Evolutionary conservation across 2,113 vertebrate genomes (phyloP).

Genomic region (Beaufortia kweichowensis): DNA sequence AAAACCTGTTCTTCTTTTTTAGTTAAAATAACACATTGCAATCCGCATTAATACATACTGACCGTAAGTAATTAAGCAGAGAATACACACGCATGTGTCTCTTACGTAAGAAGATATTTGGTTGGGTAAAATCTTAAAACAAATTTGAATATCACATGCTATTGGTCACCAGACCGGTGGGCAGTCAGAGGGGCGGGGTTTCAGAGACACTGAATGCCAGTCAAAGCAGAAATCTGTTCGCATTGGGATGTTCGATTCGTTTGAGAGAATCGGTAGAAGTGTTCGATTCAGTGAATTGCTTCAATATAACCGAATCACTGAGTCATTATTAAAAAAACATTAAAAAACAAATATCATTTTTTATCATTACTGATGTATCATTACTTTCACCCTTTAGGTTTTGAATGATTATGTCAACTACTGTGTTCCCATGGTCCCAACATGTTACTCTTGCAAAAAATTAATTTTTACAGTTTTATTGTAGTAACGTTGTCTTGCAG

Average conservation of each 20-base stretch:
- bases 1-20: background rate
- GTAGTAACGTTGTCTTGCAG: too few relatives aligned
- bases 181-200: conserved; percentile 56
- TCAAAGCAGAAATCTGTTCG: conserved; percentile 33
- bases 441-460: too few relatives aligned
- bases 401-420: too few relatives aligned
- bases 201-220: conserved; percentile 49
- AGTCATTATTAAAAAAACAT: background rate
- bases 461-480: too few relatives aligned
- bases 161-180: conserved; percentile 63
- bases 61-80: conserved; percentile 23
- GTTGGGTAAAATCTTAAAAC: conserved; percentile 69
- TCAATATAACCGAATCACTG: background rate
- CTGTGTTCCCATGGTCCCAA: too few relatives aligned
- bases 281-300: background rate
- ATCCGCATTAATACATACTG: conserved; percentile 27
- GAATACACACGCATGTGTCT: conserved; percentile 20
- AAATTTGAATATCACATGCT: conserved; percentile 60
- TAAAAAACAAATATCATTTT: too few relatives aligned
- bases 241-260: background rate
- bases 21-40: background rate
- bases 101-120: conserved; percentile 65
- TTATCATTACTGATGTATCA: too few relatives aligned
- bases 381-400: too few relatives aligned
- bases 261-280: background rate